Base-by-base conservation (phyloP, 2,113 vertebrate genomes). In the Epinephelus moara region DNA sequence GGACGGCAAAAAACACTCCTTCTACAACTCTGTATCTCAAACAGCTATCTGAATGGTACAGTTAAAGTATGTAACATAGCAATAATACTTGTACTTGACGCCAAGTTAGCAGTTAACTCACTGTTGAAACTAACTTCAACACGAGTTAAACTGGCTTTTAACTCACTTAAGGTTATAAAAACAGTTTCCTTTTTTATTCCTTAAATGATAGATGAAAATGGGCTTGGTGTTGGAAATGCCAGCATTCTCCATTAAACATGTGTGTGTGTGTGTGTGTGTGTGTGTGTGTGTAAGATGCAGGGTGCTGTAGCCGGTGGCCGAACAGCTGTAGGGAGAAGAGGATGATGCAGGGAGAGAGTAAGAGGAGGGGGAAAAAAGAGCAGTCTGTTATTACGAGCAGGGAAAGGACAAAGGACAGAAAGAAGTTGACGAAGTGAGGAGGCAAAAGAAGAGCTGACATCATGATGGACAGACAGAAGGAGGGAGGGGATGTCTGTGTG, bases 241-340 rank as follows among this genome's bases (percentile, higher is more conserved):
- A 50, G 49, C 17, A 14, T 14, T 49, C 47, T 14, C 47, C 6
- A 7, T 37, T 37, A 37, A 37, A 6, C 3, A 12, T 66, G 77
- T 71, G 25, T 61, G 57, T 78, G 62, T 78, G 63, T 52, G 60
- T 72, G 45, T 76, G 60, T 80, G 62, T 82, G 70, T 73, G 61
- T 61, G 37, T 72, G 66, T 79, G 67, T 73, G 60, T 47, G 63
- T 67, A 53, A 23, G 11, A 52, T 60, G 74, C 1, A 6, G 61
- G 25, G 9, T 9, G 30, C 60, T 55, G 62, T 59, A 67, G 69
- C 33, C 27, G 1, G 47, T 42, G 10, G 40, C 49, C 68, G 70
- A 82, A 76, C 89, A 93, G 89, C 86, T 91, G 92, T 75, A 87
- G 57, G 66, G 75, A 86, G 60, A 83, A 70, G 64, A 79, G 75